A percentile compares a stretch with the other conserved stretches of the same genome.
Evolutionary conservation across 2,797 vertebrate species (phyloP).

Genomic region (Lophotriccus pileatus): DNA sequence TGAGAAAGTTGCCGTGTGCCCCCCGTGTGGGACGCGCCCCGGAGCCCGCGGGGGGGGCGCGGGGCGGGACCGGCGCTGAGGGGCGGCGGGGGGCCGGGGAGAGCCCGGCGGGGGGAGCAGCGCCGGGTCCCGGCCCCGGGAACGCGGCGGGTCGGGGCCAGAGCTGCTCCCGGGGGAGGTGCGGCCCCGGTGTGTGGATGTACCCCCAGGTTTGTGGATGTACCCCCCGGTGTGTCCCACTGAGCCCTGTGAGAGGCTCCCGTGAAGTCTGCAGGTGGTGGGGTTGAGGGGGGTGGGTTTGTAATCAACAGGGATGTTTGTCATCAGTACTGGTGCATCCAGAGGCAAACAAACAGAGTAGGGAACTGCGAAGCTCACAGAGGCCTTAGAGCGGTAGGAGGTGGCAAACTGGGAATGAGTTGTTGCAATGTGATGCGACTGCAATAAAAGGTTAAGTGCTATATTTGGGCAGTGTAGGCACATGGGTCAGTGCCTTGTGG

Average conservation of each 20-base stretch:
- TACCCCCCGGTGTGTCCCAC: neutral
- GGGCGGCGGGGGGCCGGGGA: neutral
- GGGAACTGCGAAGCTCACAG: neutral
- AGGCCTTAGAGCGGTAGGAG: neutral
- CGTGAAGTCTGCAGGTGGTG: neutral
- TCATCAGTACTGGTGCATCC: neutral
- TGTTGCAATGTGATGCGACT: neutral
- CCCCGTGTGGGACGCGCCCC: neutral
- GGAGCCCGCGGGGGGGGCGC: neutral
- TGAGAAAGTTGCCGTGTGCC: conserved; percentile 19
- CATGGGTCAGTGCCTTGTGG: neutral
- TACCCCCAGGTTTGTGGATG: neutral
- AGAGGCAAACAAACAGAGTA: neutral
- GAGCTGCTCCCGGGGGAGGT: neutral
- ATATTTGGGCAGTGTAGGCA: neutral
- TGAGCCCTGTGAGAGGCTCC: neutral
- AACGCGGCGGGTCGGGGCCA: neutral
- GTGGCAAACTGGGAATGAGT: neutral
- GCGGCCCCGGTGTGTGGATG: neutral
- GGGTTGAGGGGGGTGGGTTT: neutral
- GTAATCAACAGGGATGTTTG: neutral
- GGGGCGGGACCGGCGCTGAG: neutral
- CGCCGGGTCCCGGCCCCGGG: neutral
- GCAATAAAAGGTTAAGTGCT: neutral
- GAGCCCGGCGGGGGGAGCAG: neutral